Evolutionary conservation across 2,888 invertebrate genomes (phyloP), one percentile per base, ranked within the genome.

Genomic region (Lacanobia wlatinum): DNA sequence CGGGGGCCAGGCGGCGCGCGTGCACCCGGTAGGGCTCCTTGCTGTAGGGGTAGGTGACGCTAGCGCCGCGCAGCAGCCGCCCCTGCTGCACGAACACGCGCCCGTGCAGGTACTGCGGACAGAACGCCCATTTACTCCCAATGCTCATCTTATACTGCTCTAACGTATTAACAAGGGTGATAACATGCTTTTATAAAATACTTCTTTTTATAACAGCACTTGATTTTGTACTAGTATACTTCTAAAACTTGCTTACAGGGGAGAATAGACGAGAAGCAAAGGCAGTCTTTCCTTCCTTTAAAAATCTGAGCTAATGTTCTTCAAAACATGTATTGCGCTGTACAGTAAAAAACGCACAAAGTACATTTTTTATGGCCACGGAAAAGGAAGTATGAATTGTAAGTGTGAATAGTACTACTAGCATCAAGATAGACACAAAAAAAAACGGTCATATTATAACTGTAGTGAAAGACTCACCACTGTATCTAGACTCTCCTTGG

Each of bases 21-120:
- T 95, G 95, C 73, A 92, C 94, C 88, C 96, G 93, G 80, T 95
- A 95, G 0, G 96, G 95, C 70, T 95, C 95, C 79, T 95, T 94
- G 79, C 95, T 95, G 92, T 96, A 93, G 52, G 96, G 90, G 92
- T 90, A 94, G 7, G 94, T 96, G 67, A 98, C 97, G 85, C 97
- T 56, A 18, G 97, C 0, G 97, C 98, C 14, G 60, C 97, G 96
- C 69, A 98, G 91, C 63, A 97, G 96, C 89, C 97, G 97, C 0
- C 97, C 97, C 68, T 97, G 97, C 92, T 98, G 98, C 2, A 98
- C 94, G 88, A 97, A 98, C 18, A 98, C 97, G 84, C 97, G 97
- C 1, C 98, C 98, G 90, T 98, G 98, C 28, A 98, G 96, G 91
- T 98, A 98, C 98, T 98, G 92, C 38, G 96, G 96, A 86, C 87